Evolutionary conservation across 2,888 invertebrate genomes (phyloP), one percentile per base, ranked within the genome.

Genomic region (Chrysolina oricalcia): DNA sequence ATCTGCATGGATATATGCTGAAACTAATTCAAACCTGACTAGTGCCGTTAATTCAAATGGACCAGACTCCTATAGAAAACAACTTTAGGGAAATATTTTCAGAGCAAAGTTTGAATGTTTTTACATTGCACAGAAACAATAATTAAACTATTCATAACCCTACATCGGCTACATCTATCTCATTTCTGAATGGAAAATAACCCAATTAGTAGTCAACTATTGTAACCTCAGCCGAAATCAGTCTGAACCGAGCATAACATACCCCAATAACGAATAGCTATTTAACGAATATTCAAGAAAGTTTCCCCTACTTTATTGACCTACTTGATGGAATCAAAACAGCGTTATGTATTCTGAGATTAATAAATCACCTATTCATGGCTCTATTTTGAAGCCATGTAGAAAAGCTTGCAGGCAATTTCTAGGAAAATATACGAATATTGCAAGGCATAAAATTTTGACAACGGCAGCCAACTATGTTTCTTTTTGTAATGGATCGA

Each of bases 291-390:
- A 66, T 27, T 43, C 35, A 21, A 17, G 46, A 63, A 70, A 27
- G 43, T 46, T 35, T 35, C 46, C 21, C 59, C 63, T 23, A 46
- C 48, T 41, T 40, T 48, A 64, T 71, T 50, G 68, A 68, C 68
- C 72, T 46, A 69, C 46, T 69, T 40, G 35, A 23, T 64, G 68
- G 66, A 70, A 70, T 74, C 63, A 72, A 75, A 70, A 75, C 59
- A 59, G 59, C 59, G 59, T 59, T 59, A 59, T 27, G 27, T 15
- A 1, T 59, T 59, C 59, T 17, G 8, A 59, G 59, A 59, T 59
- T 59, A 59, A 75, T 69, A 63, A 75, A 72, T 75, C 72, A 69
- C 66, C 40, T 69, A 72, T 75, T 75, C 72, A 75, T 75, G 64
- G 72, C 66, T 53, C 59, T 65, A 75, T 67, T 75, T 75, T 75